phyloP scores from a whole-genome alignment of 2,113 vertebrate genomes.

The Cettia cetti region DNA sequence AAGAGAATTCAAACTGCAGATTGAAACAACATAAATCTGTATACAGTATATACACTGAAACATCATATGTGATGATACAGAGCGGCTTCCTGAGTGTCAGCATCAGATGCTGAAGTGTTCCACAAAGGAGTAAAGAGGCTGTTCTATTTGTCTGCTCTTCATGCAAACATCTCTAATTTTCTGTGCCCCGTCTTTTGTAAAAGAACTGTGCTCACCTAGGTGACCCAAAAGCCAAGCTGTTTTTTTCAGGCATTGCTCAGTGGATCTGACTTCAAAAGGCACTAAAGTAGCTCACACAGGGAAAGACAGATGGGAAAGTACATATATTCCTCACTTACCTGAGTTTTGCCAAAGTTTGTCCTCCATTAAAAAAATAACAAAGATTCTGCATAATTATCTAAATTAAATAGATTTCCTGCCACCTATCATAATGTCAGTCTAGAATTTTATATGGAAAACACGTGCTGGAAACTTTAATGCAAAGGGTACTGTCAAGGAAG shows the following conservation, averaged over 20 bases:
- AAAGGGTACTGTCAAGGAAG: neutral
- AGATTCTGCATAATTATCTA: neutral
- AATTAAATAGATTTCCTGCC: neutral
- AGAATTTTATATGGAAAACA: neutral
- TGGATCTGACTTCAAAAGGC: neutral
- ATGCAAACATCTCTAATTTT: neutral
- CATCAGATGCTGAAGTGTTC: neutral
- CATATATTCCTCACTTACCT: neutral
- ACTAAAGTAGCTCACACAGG: neutral
- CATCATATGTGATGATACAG: neutral
- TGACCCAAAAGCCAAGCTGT: neutral
- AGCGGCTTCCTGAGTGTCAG: neutral
- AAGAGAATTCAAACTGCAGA: neutral
- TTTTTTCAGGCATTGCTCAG: neutral
- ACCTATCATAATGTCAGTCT: neutral
- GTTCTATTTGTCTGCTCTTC: neutral
- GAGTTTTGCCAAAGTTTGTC: neutral
- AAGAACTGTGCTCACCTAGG: neutral
- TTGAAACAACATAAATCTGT: neutral
- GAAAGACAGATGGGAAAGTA: neutral
- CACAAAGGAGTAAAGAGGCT: neutral
- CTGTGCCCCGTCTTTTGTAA: neutral
- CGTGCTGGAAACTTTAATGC: neutral
- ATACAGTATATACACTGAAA: neutral
- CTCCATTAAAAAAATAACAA: neutral